Conservation (phyloP, 2,888 invertebrate genomes). For the Chironomus tentans region DNA sequence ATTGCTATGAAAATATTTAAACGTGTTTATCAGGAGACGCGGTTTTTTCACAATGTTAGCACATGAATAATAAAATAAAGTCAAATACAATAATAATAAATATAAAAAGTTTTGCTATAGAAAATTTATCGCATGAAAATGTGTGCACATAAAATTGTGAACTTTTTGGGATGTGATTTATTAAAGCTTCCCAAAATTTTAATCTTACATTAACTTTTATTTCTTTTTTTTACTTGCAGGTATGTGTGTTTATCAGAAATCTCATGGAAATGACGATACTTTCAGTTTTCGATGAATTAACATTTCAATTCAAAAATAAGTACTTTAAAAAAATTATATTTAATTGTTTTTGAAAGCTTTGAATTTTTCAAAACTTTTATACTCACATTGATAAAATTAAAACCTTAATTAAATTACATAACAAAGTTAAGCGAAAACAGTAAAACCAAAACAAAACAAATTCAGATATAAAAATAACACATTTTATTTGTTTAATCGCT, state of each 20-base stretch:
- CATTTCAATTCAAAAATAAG: neutral
- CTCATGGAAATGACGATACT: no score
- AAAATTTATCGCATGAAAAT: no score
- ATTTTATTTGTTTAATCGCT: constrained; percentile 10
- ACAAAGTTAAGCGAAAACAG: neutral
- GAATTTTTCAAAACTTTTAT: neutral
- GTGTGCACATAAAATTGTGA: no score
- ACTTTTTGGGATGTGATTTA: no score
- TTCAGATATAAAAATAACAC: neutral
- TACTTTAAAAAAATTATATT: neutral
- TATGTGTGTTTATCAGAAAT: neutral
- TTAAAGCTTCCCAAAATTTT: neutral
- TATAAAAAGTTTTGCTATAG: neutral
- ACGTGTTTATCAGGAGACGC: neutral
- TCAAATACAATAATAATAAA: neutral
- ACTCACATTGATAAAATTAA: no score
- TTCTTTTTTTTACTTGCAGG: neutral
- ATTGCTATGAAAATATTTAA: constrained; percentile 2
- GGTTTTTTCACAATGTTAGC: neutral
- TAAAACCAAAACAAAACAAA: neutral
- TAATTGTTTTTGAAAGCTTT: no score
- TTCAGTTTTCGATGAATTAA: neutral
- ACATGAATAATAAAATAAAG: neutral
- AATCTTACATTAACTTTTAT: neutral
- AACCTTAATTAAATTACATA: no score